Evolutionary conservation across 2,888 invertebrate species (phyloP), one percentile per base, ranked within the genome.

Genomic region (Lysandra coridon): DNA sequence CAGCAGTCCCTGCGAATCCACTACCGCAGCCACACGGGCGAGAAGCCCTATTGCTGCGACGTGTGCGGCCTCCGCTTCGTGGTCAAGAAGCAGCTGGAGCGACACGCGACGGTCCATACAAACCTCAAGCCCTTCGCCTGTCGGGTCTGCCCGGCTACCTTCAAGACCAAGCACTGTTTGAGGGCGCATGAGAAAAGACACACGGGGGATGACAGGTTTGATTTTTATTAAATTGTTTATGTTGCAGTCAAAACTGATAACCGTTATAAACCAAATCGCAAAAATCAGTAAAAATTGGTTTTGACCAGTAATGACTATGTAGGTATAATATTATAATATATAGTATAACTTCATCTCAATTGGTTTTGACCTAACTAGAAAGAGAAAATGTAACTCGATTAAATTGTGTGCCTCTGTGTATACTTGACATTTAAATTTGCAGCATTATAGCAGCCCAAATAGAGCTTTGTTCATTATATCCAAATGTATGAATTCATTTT

Each of bases 31-130:
- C 83, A 83, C 64, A 82, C 81, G 1, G 82, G 82, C 6, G 82
- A 82, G 78, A 82, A 80, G 53, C 82, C 81, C 1, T 81, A 81
- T 78, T 79, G 78, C 0, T 83, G 83, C 77, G 80, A 82, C 30
- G 74, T 80, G 33, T 83, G 83, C 78, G 78, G 81, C 2, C 69
- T 69, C 33, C 69, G 69, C 10, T 69, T 69, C 69, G 23, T 37
- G 5, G 69, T 69, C 14, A 69, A 69, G 69, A 69, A 69, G 69
- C 69, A 69, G 33, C 69, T 69, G 69, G 69, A 69, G 5, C 69
- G 69, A 14, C 69, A 69, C 69, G 69, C 69, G 14, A 37, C 69
- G 1, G 69, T 69, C 14, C 69, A 69, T 37, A 33, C 30, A 14
- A 37, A 37, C 69, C 69, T 33, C 69, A 37, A 33, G 14, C 69